These are phyloP conservation scores for Gallirallus australis DNA, from an alignment of 2,797 vertebrate species.

Conservation along the genomic window DNA sequence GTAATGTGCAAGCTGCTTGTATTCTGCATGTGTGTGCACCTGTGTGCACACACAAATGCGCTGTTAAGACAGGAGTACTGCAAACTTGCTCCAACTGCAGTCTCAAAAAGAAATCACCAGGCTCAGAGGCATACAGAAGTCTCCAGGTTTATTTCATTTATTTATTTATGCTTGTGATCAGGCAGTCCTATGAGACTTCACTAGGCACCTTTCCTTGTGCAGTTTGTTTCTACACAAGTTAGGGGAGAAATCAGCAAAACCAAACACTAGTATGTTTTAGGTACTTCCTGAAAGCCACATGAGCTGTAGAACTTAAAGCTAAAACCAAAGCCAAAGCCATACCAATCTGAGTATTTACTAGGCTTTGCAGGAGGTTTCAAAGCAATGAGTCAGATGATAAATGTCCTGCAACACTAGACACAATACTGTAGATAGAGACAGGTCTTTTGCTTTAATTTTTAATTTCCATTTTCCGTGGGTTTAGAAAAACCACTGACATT, in stretches of 20 bases:
- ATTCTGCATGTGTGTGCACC: too few species aligned
- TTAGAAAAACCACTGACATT: constrained; percentile 42
- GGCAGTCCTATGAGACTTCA: neutral
- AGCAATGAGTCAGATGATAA: constrained; percentile 45
- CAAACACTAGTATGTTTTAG: neutral
- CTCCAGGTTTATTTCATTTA: neutral
- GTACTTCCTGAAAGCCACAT: neutral
- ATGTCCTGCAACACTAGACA: constrained; percentile 8
- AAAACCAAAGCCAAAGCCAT: constrained; percentile 12
- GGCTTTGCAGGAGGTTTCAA: constrained; percentile 2
- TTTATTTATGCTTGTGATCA: neutral
- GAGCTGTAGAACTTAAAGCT: neutral
- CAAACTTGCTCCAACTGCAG: neutral
- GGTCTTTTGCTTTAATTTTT: constrained; percentile 59
- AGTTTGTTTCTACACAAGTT: neutral
- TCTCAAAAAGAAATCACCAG: neutral
- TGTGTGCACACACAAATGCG: too few species aligned
- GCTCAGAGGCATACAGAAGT: neutral
- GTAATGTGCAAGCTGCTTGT: too few species aligned
- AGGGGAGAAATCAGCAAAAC: neutral
- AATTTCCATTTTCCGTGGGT: constrained; percentile 64
- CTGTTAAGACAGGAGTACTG: too few species aligned
- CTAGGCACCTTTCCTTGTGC: neutral
- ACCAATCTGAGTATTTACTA: neutral
- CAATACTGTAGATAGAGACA: constrained; percentile 6